Evolutionary conservation across 2,888 invertebrate species (phyloP), one percentile per base, ranked within the genome.

Genomic region (Platypus cylindrus): DNA sequence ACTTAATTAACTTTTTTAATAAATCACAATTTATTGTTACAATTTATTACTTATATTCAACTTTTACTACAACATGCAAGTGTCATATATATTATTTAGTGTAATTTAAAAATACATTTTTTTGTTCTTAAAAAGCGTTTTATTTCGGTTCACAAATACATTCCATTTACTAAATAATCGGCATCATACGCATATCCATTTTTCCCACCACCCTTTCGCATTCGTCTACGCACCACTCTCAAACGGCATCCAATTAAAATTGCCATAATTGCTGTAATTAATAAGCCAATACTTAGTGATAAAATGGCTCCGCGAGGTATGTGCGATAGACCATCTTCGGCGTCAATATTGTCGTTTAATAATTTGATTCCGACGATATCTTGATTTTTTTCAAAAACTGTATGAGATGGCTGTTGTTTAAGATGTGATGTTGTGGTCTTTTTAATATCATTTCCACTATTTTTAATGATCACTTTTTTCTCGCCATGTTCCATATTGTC

Each of bases 91-190:
- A n/a, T n/a, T n/a, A n/a, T n/a, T n/a, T n/a, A n/a, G n/a, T n/a
- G n/a, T n/a, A n/a, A n/a, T n/a, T n/a, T n/a, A n/a, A n/a, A n/a
- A n/a, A n/a, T n/a, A n/a, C n/a, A 20, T 20, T 20, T 20, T 5
- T 20, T 8, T 20, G 20, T 20, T 7, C 5, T 20, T 8, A 5
- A n/a, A n/a, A n/a, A n/a, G n/a, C n/a, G n/a, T n/a, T n/a, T n/a
- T 25, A 9, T 25, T 25, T 16, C 13, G 18, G 12, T 32, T 71
- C 77, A 90, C 57, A 94, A 76, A 66, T 94, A 95, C 93, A 95
- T 94, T 54, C 94, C 94, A 65, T 95, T 94, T 50, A 95, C 93
- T 52, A 95, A 71, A 65, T 93, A 94, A 67, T 94, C 94, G 0
- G 93, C 90, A 64, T 94, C 94, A 60, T 91, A 87, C 18, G 87